Evolutionary conservation across 2,888 invertebrate species (phyloP).

Genomic region (Eupithecia pulchellata): DNA sequence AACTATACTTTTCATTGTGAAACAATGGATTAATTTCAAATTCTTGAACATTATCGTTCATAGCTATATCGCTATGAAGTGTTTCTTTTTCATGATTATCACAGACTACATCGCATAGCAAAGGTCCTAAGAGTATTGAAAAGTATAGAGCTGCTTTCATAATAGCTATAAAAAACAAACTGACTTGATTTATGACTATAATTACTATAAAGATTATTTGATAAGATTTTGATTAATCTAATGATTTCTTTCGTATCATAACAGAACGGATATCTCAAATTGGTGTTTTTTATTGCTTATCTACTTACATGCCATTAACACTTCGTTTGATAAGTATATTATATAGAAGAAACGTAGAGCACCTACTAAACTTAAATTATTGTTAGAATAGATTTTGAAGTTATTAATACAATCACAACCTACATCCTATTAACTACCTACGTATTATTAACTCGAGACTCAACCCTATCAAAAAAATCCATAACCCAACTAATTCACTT

Average conservation of each 20-base stretch:
- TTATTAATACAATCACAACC: neutral
- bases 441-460: neutral
- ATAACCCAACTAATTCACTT: conserved; percentile 19
- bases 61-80: neutral
- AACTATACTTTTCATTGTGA: neutral
- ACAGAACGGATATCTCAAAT: neutral
- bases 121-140: conserved; percentile 16
- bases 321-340: neutral
- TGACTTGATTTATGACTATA: conserved; percentile 22
- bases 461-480: neutral
- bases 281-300: neutral
- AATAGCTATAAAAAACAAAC: conserved; percentile 26
- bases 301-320: neutral
- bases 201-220: conserved; percentile 13
- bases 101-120: conserved; percentile 10
- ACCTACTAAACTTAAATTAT: no score
- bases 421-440: neutral
- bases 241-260: conserved; percentile 6
- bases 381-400: no score
- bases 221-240: conserved; percentile 14
- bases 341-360: no score
- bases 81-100: neutral
- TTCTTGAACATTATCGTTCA: neutral
- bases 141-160: conserved; percentile 25
- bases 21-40: neutral